Evolutionary conservation across 2,888 invertebrate genomes (phyloP).

Genomic region (Ptilodon capucinus): DNA sequence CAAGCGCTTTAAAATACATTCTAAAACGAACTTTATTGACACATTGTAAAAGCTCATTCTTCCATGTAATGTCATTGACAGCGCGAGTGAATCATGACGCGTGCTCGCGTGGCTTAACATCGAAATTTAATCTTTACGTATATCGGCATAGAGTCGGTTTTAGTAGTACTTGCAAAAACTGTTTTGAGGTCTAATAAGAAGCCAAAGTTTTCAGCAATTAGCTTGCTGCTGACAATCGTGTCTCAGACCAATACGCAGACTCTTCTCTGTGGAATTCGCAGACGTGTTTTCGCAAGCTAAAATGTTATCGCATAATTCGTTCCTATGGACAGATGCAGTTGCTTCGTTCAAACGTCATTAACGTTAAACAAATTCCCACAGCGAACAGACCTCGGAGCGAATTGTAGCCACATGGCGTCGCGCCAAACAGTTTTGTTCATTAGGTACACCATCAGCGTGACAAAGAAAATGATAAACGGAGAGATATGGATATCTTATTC

Average conservation of each 20-base stretch:
- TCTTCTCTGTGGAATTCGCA: slow-evolving; percentile 15
- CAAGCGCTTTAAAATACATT: no score
- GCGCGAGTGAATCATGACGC: no score
- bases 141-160: no score
- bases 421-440: slow-evolving; percentile 32
- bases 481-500: not conserved
- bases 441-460: slow-evolving; percentile 26
- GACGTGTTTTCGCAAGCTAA: slow-evolving; percentile 12
- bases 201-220: slow-evolving; percentile 10
- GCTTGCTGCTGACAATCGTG: slow-evolving; percentile 1
- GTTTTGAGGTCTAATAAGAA: no score
- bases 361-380: slow-evolving; percentile 24
- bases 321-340: slow-evolving; percentile 30
- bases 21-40: no score
- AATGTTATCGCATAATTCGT: slow-evolving; percentile 28
- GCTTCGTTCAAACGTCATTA: slow-evolving; percentile 34
- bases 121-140: no score
- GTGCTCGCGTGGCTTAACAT: no score
- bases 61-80: no score
- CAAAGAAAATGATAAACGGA: slow-evolving; percentile 19
- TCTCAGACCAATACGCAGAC: slow-evolving; percentile 8
- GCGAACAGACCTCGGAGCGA: slow-evolving; percentile 18
- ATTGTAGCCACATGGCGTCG: slow-evolving; percentile 25
- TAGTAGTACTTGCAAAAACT: no score
- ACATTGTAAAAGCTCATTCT: no score